Evolutionary conservation across 2,888 invertebrate species (phyloP).

Genomic region (Sphecodes monilicornis): DNA sequence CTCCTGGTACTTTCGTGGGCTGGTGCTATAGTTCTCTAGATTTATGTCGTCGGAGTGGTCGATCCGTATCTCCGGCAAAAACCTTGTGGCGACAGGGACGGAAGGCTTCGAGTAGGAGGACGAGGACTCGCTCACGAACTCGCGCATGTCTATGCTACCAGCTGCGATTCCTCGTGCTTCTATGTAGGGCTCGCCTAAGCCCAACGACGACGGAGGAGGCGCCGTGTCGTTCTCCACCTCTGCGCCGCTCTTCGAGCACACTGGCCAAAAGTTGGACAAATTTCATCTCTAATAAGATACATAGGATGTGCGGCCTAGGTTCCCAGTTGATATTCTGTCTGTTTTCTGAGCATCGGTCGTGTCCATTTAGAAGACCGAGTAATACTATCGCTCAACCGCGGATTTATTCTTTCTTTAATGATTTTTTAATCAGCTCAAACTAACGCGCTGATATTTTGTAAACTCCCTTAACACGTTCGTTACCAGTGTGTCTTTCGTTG

Average conservation of each 20-base stretch:
- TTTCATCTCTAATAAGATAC: background rate
- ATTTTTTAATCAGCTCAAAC: too few species aligned
- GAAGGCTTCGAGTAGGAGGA: constrained; percentile 69
- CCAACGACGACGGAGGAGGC: constrained; percentile 77
- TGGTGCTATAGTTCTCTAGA: constrained; percentile 85
- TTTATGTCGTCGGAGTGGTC: constrained; percentile 82
- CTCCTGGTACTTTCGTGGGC: constrained; percentile 84
- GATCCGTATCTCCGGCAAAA: constrained; percentile 78
- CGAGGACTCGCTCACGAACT: constrained; percentile 76
- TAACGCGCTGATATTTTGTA: too few species aligned
- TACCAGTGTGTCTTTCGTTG: too few species aligned
- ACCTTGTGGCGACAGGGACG: constrained; percentile 69
- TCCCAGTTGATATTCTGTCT: background rate
- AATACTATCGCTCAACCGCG: background rate
- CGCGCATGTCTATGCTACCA: constrained; percentile 80
- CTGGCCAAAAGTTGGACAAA: constrained; percentile 80
- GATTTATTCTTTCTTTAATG: too few species aligned
- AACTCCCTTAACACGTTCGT: too few species aligned
- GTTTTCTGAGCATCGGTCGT: background rate
- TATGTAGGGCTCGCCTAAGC: constrained; percentile 68
- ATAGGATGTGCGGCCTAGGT: background rate
- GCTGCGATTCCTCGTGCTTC: constrained; percentile 77
- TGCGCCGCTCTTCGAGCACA: constrained; percentile 88
- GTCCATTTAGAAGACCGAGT: background rate
- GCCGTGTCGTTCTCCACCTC: constrained; percentile 88